Evolutionary conservation across 2,797 vertebrate genomes (phyloP).

Genomic region (Phylloscopus collybita): DNA sequence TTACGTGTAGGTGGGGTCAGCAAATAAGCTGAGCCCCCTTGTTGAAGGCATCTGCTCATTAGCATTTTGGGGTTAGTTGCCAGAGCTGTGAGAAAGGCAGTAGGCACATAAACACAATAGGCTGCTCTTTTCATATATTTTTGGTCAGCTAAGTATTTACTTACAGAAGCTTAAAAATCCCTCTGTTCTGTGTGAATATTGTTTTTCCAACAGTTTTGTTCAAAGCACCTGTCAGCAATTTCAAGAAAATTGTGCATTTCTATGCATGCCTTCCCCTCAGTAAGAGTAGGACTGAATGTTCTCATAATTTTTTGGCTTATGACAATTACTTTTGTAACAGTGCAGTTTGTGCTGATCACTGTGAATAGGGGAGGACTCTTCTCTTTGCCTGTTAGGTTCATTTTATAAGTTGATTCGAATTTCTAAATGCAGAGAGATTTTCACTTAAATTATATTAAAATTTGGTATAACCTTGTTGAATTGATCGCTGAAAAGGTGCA

Average conservation of each 20-base stretch:
- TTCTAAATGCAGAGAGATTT: neutral
- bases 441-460: neutral
- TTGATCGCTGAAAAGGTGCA: neutral
- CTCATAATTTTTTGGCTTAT: neutral
- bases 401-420: neutral
- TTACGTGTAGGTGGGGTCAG: rapidly evolving
- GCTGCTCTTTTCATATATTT: neutral
- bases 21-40: neutral
- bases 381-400: neutral
- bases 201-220: slow-evolving; percentile 5
- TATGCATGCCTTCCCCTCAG: neutral
- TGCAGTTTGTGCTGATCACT: neutral
- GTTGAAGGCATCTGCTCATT: neutral
- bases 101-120: neutral
- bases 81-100: neutral
- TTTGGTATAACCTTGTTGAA: neutral
- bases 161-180: neutral
- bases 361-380: neutral
- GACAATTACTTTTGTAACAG: neutral
- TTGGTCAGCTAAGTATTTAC: neutral
- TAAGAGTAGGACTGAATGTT: neutral
- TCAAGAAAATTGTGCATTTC: neutral
- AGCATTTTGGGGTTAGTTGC: neutral
- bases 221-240: neutral
- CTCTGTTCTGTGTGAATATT: neutral